Conservation (phyloP, 1,140 invertebrate genomes). For the Bombus confusus region DNA sequence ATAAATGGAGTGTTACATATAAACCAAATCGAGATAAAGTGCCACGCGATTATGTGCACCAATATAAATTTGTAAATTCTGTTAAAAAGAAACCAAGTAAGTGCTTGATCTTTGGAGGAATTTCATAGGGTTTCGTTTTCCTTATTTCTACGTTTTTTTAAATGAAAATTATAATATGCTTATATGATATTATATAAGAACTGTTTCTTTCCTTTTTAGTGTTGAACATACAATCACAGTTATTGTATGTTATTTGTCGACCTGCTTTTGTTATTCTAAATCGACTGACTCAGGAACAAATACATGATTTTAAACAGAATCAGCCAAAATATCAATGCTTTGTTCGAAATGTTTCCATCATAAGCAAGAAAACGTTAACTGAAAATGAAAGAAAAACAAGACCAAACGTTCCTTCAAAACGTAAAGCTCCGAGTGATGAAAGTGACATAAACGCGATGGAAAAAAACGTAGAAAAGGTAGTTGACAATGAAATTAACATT, state of each 20-base stretch:
- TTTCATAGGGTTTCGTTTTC: background rate
- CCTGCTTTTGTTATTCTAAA: constrained; percentile 80
- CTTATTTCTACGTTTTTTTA: background rate
- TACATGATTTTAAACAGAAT: constrained; percentile 75
- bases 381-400: constrained; percentile 30
- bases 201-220: constrained; percentile 63
- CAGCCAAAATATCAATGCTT: constrained; percentile 69
- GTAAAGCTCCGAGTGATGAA: constrained; percentile 60
- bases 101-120: constrained; percentile 44
- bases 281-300: constrained; percentile 73
- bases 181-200: background rate
- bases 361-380: constrained; percentile 50
- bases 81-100: constrained; percentile 76
- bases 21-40: constrained; percentile 81
- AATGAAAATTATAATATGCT: background rate
- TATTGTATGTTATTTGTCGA: constrained; percentile 78
- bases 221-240: constrained; percentile 74
- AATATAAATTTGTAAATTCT: constrained; percentile 80
- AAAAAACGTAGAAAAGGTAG: constrained; percentile 53
- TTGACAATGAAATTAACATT: constrained; percentile 9
- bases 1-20: constrained; percentile 76
- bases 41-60: constrained; percentile 78
- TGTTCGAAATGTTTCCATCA: constrained; percentile 58
- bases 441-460: constrained; percentile 60
- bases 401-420: constrained; percentile 50